A percentile compares a stretch with the other conserved stretches of the same genome.
phyloP scores from a whole-genome alignment of 2,113 vertebrate genomes.

The Percina caprodes region DNA sequence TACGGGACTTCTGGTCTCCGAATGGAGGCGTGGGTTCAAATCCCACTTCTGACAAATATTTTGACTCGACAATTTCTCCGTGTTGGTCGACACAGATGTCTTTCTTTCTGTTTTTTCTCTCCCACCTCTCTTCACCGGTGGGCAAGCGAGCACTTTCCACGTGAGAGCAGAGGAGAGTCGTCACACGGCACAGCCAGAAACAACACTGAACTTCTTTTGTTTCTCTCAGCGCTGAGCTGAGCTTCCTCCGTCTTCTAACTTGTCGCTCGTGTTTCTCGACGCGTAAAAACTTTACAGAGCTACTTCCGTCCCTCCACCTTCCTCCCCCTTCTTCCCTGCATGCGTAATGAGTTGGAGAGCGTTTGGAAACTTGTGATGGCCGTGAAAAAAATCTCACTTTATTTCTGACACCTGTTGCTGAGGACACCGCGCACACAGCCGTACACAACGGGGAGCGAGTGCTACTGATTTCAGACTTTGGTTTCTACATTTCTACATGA shows the following conservation, averaged over 20 bases:
- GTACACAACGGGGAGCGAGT: neutral
- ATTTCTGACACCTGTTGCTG: constrained; percentile 76
- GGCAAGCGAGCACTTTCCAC: constrained; percentile 26
- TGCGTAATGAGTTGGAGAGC: constrained; percentile 51
- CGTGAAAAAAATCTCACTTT: constrained; percentile 47
- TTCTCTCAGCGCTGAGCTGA: neutral
- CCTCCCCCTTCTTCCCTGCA: constrained; percentile 1
- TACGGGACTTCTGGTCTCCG: constrained; percentile 5
- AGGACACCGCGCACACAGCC: constrained; percentile 28
- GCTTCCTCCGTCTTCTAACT: constrained; percentile 18
- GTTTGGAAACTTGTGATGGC: constrained; percentile 65
- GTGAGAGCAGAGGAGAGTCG: constrained; percentile 14
- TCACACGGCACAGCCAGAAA: neutral
- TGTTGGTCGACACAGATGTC: neutral
- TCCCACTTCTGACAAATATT: neutral
- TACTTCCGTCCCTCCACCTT: neutral
- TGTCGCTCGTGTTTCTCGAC: constrained; percentile 35
- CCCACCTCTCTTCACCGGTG: neutral
- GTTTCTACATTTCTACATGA: neutral
- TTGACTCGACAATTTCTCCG: neutral
- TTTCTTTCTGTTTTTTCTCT: neutral
- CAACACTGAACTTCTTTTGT: constrained; percentile 24
- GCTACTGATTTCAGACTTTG: neutral
- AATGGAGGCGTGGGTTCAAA: constrained; percentile 17
- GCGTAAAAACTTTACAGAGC: constrained; percentile 34